Evolutionary conservation across 2,797 vertebrate species (phyloP), one percentile per base, ranked within the genome.

Genomic region (Siniperca obscura): DNA sequence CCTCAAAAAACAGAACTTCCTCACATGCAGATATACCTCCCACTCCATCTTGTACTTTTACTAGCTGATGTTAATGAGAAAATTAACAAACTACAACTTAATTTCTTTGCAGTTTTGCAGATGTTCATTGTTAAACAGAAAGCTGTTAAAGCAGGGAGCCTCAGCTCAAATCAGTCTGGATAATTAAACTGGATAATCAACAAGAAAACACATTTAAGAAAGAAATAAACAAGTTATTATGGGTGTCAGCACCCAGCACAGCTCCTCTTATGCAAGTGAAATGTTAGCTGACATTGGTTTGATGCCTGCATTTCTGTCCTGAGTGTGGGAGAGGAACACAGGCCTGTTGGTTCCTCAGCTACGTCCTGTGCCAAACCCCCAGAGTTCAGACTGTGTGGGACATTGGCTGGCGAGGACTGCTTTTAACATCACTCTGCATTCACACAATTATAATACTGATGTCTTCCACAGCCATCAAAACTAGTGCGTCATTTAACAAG

Each of bases 351-450:
- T 83, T 69, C 14, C 57, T 80, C 21, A 48, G 57, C 72, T 3
- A 1, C 6, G 50, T 81, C 70, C 22, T 30, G 38, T 80, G 87
- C 88, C 89, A 91, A 82, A 85, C 75, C 84, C 78, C 74, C 69
- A 65, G 73, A 79, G 86, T 78, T 71, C 81, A 82, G 78, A 48
- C 73, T 67, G 75, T 80, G 83, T 86, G 81, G 74, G 82, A 71
- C 80, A 61, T 4, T 44, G 55, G 30, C n/a, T 53, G 79, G 46
- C 36, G 42, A 78, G 78, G 69, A 25, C 78, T 81, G 83, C 50
- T 88, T 80, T 56, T 71, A 74, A 72, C 77, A 75, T 81, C 48
- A 22, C 66, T 72, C 57, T 74, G 40, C 53, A 38, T 75, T 81
- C 69, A 79, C 55, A 50, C 80, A 52, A n/a, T 68, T 78, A 60